Base-by-base conservation (phyloP, 2,888 invertebrate genomes). In the Trichogramma evanescens region DNA sequence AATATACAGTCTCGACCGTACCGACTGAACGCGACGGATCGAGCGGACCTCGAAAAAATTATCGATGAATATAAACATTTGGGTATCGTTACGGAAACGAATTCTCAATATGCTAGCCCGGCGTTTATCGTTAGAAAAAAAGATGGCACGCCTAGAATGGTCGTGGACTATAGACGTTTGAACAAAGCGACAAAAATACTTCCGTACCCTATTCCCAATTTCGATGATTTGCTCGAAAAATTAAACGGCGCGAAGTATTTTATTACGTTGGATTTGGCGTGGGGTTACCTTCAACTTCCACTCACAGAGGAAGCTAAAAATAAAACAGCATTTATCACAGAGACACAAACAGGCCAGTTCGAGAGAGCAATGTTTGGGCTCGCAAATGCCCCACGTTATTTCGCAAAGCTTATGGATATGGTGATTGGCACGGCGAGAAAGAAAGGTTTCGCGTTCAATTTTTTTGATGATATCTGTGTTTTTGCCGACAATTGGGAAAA, bases 381-480 rank as follows among this genome's bases (percentile, higher is more conserved):
- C 2, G 56, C 65, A 2, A 73, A 74, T 55, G 70, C 71, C 0
- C 68, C 71, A 1, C 66, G 62, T 41, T 70, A 69, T 8, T 74
- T 72, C 56, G 68, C 68, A 6, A 62, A 67, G 26, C 57, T 72
- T 26, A 69, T 74, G 66, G 66, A 70, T 51, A 49, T 61, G 13
- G 66, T 66, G 7, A 63, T 73, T 7, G 61, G 66, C 0, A 62
- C 54, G 2, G 60, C 68, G 44, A 62, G 62, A 7, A 63, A 65
- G 45, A 61, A 63, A 6, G 26, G 26, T 26, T 45, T 67, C 5
- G 65, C 63, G 2, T 43, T 70, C 9, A 67, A 65, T 1, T 75
- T 71, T 53, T 54, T 76, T n/a, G 74, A 76, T 53, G 74, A 74
- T 54, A 62, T 72, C 13, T 43, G 73, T 0, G 58, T 72, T 1